These are phyloP conservation scores for Fundulus diaphanus DNA, from an alignment of 2,797 vertebrate genomes.

Conservation along the genomic window DNA sequence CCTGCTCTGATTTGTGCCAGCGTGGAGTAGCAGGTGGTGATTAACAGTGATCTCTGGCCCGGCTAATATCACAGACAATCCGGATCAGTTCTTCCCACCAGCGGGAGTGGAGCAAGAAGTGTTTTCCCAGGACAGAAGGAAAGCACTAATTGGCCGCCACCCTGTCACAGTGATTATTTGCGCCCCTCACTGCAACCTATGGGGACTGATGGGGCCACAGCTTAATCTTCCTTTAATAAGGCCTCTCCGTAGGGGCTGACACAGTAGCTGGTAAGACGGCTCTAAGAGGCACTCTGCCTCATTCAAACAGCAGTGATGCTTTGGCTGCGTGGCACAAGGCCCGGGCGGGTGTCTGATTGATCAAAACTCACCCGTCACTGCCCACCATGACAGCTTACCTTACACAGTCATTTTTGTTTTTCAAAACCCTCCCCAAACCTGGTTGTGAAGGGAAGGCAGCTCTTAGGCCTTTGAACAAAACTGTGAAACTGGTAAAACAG, in stretches of 20 bases:
- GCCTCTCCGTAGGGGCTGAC: constrained; percentile 75
- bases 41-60: constrained; percentile 71
- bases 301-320: constrained; percentile 36
- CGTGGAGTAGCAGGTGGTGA: constrained; percentile 68
- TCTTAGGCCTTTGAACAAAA: neutral
- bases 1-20: constrained; percentile 58
- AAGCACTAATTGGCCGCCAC: constrained; percentile 79
- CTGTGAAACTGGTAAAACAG: constrained; percentile 27
- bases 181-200: constrained; percentile 72
- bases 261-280: constrained; percentile 68
- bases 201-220: constrained; percentile 75
- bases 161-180: constrained; percentile 77
- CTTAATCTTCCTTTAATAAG: constrained; percentile 86
- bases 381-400: constrained; percentile 28
- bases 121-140: constrained; percentile 79
- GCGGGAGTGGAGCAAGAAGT: constrained; percentile 65
- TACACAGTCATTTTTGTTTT: constrained; percentile 30
- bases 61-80: constrained; percentile 74
- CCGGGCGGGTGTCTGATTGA: constrained; percentile 29
- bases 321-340: constrained; percentile 41
- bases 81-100: constrained; percentile 74
- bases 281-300: constrained; percentile 53
- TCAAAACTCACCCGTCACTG: constrained; percentile 9
- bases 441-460: neutral
- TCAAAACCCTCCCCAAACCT: constrained; percentile 4